A percentile compares a stretch with the other conserved stretches of the same genome.
phyloP scores from a whole-genome alignment of 2,888 invertebrate species.

The Eueremaeus valkanovi region DNA sequence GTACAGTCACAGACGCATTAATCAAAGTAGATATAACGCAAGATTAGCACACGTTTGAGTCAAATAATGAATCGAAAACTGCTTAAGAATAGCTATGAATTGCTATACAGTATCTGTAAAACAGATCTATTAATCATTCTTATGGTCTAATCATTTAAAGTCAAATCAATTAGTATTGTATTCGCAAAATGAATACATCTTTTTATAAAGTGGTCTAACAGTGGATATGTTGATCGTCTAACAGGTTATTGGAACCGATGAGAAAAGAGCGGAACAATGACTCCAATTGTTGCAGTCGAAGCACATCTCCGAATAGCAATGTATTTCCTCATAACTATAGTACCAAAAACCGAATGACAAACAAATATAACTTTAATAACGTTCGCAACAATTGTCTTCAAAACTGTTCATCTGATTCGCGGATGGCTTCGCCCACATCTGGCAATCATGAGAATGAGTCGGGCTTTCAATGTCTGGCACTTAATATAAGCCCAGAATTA shows the following conservation, averaged over 20 bases:
- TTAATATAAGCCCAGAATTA: conserved; percentile 74
- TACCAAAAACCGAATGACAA: conserved; percentile 24
- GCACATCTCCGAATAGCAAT: conserved; percentile 40
- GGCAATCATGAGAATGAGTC: conserved; percentile 40
- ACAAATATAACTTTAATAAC: conserved; percentile 24
- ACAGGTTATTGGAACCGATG: conserved; percentile 65
- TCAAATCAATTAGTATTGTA: too few species aligned
- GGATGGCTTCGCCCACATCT: conserved; percentile 35
- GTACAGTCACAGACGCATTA: too few species aligned
- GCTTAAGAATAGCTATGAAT: too few species aligned
- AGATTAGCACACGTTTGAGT: too few species aligned
- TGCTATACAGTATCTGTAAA: too few species aligned
- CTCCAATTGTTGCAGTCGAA: conserved; percentile 33
- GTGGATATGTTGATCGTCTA: not conserved
- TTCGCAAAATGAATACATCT: not conserved
- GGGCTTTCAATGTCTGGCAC: conserved; percentile 69
- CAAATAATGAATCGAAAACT: too few species aligned
- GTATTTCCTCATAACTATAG: conserved; percentile 32
- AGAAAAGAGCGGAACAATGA: conserved; percentile 60
- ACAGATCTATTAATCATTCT: too few species aligned
- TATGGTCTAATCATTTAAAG: not conserved
- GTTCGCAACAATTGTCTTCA: conserved; percentile 25
- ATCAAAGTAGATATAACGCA: too few species aligned
- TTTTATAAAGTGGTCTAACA: not conserved
- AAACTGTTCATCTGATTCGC: conserved; percentile 11